Conservation (phyloP, 2,113 vertebrate genomes). For the Regulus satrapa region DNA sequence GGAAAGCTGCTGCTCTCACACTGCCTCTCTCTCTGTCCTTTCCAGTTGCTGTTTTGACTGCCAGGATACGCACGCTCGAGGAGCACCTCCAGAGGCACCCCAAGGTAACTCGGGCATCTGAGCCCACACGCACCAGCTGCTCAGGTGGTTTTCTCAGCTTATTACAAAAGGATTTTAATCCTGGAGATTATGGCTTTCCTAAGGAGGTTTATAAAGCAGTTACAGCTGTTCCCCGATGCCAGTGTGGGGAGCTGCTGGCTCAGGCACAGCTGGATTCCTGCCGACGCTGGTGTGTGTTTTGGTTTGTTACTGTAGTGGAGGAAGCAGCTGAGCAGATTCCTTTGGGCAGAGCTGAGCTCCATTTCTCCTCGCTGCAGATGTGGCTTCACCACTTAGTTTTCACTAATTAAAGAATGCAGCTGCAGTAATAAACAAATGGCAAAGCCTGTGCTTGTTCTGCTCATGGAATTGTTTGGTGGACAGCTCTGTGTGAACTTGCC, state of each 20-base stretch:
- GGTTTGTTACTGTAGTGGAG: not conserved
- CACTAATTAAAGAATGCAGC: not conserved
- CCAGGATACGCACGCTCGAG: constrained; percentile 83
- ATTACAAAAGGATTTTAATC: not conserved
- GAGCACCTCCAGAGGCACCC: constrained; percentile 87
- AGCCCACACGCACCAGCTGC: not conserved
- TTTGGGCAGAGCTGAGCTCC: not conserved
- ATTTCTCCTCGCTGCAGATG: not conserved
- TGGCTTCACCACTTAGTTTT: not conserved
- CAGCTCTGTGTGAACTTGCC: not conserved
- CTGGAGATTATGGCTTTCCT: not conserved
- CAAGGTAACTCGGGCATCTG: constrained; percentile 75
- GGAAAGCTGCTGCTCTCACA: constrained; percentile 26
- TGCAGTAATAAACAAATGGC: not conserved
- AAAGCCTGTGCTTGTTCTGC: not conserved
- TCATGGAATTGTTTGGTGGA: not conserved
- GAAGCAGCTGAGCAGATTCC: not conserved
- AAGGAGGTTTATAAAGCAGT: not conserved
- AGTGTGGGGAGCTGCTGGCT: not conserved
- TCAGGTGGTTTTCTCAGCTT: not conserved
- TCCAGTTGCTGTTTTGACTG: constrained; percentile 85
- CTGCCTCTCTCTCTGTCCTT: not conserved
- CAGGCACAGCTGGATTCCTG: not conserved
- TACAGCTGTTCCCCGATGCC: not conserved
- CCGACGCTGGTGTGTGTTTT: not conserved